These are phyloP conservation scores for Melanerpes aurifrons DNA, from an alignment of 2,113 vertebrate genomes.

Conservation along the genomic window DNA sequence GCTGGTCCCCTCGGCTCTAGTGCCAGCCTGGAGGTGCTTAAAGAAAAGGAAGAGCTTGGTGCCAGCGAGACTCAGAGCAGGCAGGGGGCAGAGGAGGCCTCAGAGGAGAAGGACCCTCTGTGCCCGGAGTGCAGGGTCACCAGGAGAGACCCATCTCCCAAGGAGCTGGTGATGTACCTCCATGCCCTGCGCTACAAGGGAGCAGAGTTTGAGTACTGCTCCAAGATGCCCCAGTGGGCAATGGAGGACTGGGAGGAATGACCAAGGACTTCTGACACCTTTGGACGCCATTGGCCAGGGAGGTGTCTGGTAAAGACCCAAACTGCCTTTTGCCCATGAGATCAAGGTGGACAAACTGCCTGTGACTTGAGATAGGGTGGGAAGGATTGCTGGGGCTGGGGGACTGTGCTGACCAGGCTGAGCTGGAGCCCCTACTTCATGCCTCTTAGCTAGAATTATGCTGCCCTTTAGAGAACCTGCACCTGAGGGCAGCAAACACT, in stretches of 20 bases:
- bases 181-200: constrained; percentile 94
- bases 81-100: accelerated
- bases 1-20: background rate
- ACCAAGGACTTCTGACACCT: background rate
- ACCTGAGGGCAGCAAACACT: accelerated
- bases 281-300: accelerated
- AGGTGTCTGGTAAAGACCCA: background rate
- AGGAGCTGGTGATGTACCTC: constrained; percentile 94
- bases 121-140: constrained; percentile 87
- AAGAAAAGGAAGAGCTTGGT: background rate
- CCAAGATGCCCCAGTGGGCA: constrained; percentile 90
- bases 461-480: background rate
- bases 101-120: constrained; percentile 80
- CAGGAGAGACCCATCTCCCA: constrained; percentile 86
- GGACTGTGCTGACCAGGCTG: accelerated
- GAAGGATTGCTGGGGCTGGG: background rate
- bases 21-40: background rate
- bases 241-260: constrained; percentile 87
- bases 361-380: background rate
- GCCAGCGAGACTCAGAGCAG: background rate
- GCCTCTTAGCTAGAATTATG: accelerated
- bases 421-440: no score
- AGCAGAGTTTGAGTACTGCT: constrained; percentile 90
- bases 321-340: background rate
- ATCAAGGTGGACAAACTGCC: background rate